Base-by-base conservation (phyloP, 2,797 vertebrate genomes). In the Myripristis jacobus region DNA sequence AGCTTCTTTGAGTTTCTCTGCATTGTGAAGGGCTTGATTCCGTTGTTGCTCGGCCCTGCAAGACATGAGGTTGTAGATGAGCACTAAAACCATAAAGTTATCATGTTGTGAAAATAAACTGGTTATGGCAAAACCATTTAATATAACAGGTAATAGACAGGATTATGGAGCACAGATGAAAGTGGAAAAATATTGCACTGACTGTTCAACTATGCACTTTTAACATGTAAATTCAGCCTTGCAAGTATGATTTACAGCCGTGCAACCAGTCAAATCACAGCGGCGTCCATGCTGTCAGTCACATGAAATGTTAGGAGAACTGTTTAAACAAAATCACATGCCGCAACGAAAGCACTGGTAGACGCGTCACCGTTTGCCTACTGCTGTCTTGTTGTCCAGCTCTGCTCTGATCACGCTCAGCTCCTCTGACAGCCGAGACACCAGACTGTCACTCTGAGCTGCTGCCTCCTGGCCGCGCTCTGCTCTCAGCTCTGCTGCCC, bases 31-130 rank as follows among this genome's bases (percentile, higher is more conserved):
- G 5, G 95, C 96, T 87, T 96, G 94, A 78, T 97, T 96, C 88
- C 96, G 95, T 86, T 98, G 96, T 63, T 93, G 94, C 69, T 97
- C 96, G n/a, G 94, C 92, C 91, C 97, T 98, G 73, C 66, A 50
- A 72, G 0, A 29, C 36, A 81, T 21, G 25, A 73, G 2, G 15
- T 25, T 12, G 21, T 25, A 27, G 15, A 31, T 47, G 7, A 76
- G 70, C 22, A 56, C 15, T 29, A n/a, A 43, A 53, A 63, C 59
- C 72, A 66, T n/a, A 1, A 46, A 2, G n/a, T 7, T 46, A 6
- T 19, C 44, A 31, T 24, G 25, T 21, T 22, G 15, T 21, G 0
- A 3, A 16, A 46, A 10, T 12, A n/a, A 25, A 31, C 34, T 18
- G 24, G 1, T 36, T 25, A 29, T n/a, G 16, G 21, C 12, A n/a